These are phyloP conservation scores for Pollenia labialis DNA, from an alignment of 2,888 invertebrate genomes.

Conservation along the genomic window DNA sequence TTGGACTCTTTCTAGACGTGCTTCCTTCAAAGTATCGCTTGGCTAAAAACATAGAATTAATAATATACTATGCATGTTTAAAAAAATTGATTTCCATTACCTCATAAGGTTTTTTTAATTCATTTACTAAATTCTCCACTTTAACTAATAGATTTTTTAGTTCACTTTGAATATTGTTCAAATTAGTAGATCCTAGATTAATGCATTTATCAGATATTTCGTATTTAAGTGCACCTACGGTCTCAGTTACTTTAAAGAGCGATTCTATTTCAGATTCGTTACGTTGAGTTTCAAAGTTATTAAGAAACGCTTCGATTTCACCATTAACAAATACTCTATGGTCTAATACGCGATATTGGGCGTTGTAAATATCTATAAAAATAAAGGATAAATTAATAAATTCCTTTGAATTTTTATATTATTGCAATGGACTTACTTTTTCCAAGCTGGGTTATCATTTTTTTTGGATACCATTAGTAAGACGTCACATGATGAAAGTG, in stretches of 20 bases:
- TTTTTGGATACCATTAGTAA: conserved; percentile 34
- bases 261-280: conserved; percentile 92
- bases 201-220: conserved; percentile 89
- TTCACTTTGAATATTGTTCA: conserved; percentile 74
- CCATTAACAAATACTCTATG: conserved; percentile 94
- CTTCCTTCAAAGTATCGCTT: conserved; percentile 72
- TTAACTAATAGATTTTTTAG: conserved; percentile 75
- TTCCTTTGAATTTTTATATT: conserved; percentile 17
- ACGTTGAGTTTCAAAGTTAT: conserved; percentile 93
- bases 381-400: neutral
- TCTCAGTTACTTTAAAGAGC: conserved; percentile 90
- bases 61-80: neutral
- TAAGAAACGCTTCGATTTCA: conserved; percentile 92
- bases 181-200: conserved; percentile 84
- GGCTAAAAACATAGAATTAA: conserved; percentile 69
- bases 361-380: conserved; percentile 90
- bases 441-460: conserved; percentile 73
- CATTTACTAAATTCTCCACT: conserved; percentile 71
- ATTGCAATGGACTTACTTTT: conserved; percentile 62
- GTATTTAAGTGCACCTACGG: conserved; percentile 91
- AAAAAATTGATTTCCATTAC: neutral
- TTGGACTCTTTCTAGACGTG: conserved; percentile 85
- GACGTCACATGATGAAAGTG: conserved; percentile 68
- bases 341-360: conserved; percentile 94
- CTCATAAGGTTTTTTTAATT: conserved; percentile 32